phyloP scores from a whole-genome alignment of 2,797 vertebrate genomes.

The Artibeus jamaicensis region DNA sequence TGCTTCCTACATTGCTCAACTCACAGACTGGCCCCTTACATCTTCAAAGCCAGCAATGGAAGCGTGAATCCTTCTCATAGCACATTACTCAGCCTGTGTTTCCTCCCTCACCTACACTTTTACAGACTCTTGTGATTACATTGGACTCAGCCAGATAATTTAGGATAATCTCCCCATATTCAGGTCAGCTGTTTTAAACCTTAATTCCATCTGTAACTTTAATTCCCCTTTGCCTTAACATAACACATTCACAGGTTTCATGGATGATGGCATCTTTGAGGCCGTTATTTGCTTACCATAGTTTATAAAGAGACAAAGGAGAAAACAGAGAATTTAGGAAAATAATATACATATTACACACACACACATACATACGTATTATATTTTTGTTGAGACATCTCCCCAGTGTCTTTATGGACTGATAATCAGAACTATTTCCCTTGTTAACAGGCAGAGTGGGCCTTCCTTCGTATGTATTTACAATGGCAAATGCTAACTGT shows the following conservation, averaged over 20 bases:
- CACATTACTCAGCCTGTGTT: not conserved
- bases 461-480: not conserved
- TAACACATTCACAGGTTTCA: not conserved
- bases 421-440: not conserved
- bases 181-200: not conserved
- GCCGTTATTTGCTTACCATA: not conserved
- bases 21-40: not conserved
- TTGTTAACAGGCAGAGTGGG: not conserved
- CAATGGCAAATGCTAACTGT: not conserved
- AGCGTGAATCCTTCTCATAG: not conserved
- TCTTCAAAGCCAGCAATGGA: not conserved
- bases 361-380: too few species aligned
- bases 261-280: not conserved
- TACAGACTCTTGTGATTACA: not conserved
- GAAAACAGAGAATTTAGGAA: constrained; percentile 18
- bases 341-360: not conserved
- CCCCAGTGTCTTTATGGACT: not conserved
- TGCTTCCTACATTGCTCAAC: not conserved
- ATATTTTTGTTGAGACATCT: not conserved
- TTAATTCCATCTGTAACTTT: constrained; percentile 4
- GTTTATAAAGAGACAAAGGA: not conserved
- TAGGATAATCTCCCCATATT: not conserved
- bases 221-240: not conserved
- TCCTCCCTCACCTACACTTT: not conserved
- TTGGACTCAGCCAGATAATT: not conserved